Base-by-base conservation (phyloP, 2,113 vertebrate species). In the Callionymus lyra region DNA sequence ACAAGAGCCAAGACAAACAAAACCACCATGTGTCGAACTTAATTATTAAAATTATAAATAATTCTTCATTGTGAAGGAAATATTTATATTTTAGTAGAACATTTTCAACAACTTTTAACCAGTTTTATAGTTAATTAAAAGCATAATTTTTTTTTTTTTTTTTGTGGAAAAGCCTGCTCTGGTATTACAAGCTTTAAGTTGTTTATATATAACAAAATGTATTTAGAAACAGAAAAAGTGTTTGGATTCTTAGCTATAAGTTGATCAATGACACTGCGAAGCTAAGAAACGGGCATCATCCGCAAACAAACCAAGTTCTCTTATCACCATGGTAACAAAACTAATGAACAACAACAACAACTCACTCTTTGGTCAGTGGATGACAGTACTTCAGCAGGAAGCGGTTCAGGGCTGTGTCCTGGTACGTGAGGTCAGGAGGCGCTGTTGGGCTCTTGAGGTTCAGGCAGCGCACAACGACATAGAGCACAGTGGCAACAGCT, bases 301-400 rank as follows among this genome's bases (percentile, higher is more conserved):
- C 32, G 44, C 38, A 58, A 46, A 40, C 44, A 66, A 61, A 68
- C 38, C 3, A 31, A 53, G 16, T 45, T 51, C 51, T 51, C 33
- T 43, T 2, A 36, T 68, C 37, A 49, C 62, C 41, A 41, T 31
- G 54, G 57, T 10, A 63, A 75, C 43, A 4, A 9, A n/a, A 37
- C n/a, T 13, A 34, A 60, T 27, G 34, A 37, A 58, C 49, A 58
- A 17, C 49, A 18, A 27, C 12, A 41, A 49, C 2, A 41, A 92
- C 94, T 96, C 80, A 99, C 95, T 99, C 95, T 97, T 94, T 99
- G 89, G 92, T 96, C 81, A 99, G 65, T 53, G 92, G 85, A 9
- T 91, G 84, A 65, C 93, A 99, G 59, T 92, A 96, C 70, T 98
- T 99, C 44, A 98, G 82, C 0, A 99, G 84, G 55, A 97, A 98